Base-by-base conservation (phyloP, 1,140 invertebrate genomes). In the Palaemon carinicauda region DNA sequence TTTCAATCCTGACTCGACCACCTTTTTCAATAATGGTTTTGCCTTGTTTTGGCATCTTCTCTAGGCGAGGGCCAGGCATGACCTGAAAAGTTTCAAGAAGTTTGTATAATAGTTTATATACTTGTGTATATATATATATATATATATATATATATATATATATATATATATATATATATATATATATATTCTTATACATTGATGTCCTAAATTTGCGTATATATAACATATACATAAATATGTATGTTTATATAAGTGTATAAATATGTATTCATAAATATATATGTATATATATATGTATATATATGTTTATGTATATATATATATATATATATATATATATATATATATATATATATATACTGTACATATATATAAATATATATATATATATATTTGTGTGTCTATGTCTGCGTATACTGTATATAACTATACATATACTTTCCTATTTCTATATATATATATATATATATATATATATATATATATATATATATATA, bases 271-370 rank as follows among this genome's bases (percentile, higher is more conserved):
- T n/a, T n/a, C n/a, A n/a, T n/a, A n/a, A n/a, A n/a, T n/a, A n/a
- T n/a, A n/a, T n/a, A n/a, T n/a, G n/a, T n/a, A n/a, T n/a, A n/a
- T n/a, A n/a, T n/a, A n/a, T n/a, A n/a, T n/a, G n/a, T n/a, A n/a
- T n/a, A n/a, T n/a, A n/a, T n/a, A 21, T 12, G 29, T 78, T 41
- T n/a, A 50, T 19, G n/a, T 60, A 3, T 60, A n/a, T 60, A 27
- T 60, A 60, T 60, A 60, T 60, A 60, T 60, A 60, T 60, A 60
- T 60, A 60, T 60, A 60, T 60, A 60, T 60, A 60, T 60, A 60
- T 60, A 60, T 60, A 60, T 60, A 60, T 60, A 60, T 60, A 60
- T 60, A 60, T 60, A 27, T 60, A 60, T 60, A 60, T 60, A 60
- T 60, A 60, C n/a, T 60, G 17, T 60, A 60, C 17, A 60, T 60